These are phyloP conservation scores for Steinernema feltiae DNA, from an alignment of 1,140 invertebrate species.

Conservation along the genomic window DNA sequence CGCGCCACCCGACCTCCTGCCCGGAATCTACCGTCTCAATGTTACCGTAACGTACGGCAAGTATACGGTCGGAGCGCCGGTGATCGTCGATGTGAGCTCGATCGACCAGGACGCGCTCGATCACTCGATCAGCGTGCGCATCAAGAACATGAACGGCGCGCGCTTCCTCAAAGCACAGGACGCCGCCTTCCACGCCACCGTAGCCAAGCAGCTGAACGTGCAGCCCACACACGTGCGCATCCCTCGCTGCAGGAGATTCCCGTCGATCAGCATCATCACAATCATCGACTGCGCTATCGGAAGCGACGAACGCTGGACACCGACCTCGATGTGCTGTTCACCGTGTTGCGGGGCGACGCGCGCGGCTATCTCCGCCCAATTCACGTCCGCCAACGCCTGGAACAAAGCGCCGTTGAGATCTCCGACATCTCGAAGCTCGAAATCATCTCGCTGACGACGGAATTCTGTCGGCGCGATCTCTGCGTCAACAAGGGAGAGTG, in stretches of 20 bases:
- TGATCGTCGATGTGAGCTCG: conserved; percentile 59
- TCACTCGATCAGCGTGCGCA: conserved; percentile 73
- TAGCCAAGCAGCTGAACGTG: conserved; percentile 59
- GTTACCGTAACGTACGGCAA: conserved; percentile 69
- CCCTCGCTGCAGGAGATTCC: background rate
- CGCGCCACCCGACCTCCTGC: conserved; percentile 71
- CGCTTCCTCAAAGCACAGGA: conserved; percentile 78
- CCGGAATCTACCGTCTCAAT: conserved; percentile 77
- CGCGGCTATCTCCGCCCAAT: background rate
- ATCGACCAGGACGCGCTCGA: conserved; percentile 79
- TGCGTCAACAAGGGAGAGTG: too few relatives aligned
- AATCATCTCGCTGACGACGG: too few relatives aligned
- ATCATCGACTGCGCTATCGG: conserved; percentile 12
- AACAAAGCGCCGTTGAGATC: conserved; percentile 7
- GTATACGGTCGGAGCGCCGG: conserved; percentile 67
- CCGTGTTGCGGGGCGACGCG: background rate
- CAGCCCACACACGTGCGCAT: conserved; percentile 48
- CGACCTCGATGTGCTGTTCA: background rate
- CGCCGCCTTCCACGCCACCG: conserved; percentile 75
- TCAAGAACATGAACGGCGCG: conserved; percentile 70
- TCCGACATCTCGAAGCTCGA: background rate
- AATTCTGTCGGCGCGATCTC: too few relatives aligned
- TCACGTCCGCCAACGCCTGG: background rate
- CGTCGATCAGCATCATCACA: background rate
- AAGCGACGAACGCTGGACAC: background rate